These are phyloP conservation scores for Drosophila merina DNA, from an alignment of 2,888 invertebrate species.

Conservation along the genomic window DNA sequence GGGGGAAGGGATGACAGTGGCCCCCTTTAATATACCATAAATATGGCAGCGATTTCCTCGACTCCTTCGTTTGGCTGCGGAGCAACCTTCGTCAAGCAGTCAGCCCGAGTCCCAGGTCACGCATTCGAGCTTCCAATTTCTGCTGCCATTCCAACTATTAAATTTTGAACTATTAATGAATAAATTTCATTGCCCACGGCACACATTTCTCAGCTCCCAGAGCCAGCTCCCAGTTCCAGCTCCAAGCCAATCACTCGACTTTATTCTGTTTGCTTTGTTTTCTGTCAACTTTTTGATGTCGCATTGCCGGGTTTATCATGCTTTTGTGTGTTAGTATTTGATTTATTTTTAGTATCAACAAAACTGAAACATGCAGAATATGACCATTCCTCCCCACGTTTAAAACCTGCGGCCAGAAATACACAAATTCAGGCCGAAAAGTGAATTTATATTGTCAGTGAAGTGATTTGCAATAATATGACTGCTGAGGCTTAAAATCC, in stretches of 20 bases:
- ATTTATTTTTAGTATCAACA: constrained; percentile 68
- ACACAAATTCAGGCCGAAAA: neutral
- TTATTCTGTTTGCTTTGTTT: constrained; percentile 10
- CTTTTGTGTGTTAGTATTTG: constrained; percentile 39
- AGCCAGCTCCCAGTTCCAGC: no score
- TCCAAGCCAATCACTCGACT: neutral
- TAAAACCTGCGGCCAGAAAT: neutral
- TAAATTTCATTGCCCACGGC: constrained; percentile 19
- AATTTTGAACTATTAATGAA: constrained; percentile 34
- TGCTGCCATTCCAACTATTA: constrained; percentile 11
- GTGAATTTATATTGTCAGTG: constrained; percentile 16
- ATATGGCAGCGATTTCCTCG: constrained; percentile 37
- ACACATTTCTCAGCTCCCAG: neutral
- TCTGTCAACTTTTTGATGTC: constrained; percentile 32
- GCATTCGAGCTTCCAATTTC: neutral
- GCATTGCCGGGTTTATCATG: constrained; percentile 26
- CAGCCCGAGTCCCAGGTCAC: constrained; percentile 15
- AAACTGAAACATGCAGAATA: constrained; percentile 57
- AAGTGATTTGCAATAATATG: constrained; percentile 19
- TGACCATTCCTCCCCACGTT: constrained; percentile 18
- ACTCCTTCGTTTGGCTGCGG: neutral
- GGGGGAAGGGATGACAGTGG: neutral
- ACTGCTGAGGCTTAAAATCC: constrained; percentile 20
- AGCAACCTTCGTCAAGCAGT: constrained; percentile 30
- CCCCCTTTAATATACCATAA: constrained; percentile 38